Base-by-base conservation (phyloP, 2,888 invertebrate genomes). In the Ctenicera cuprea region DNA sequence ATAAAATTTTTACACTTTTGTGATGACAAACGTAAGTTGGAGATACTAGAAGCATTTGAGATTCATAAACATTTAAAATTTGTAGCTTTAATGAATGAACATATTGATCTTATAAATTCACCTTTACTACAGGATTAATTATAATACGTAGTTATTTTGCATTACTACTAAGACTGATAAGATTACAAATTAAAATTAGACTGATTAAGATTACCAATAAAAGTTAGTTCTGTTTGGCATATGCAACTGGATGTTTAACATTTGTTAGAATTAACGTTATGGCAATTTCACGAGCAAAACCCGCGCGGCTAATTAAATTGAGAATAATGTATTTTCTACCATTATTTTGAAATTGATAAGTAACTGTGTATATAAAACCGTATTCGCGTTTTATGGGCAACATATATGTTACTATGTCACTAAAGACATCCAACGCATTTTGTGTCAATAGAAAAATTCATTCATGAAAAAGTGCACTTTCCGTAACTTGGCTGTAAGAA, bases 241-340 rank as follows among this genome's bases (percentile, higher is more conserved):
- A 14, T 5, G 9, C 48, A 18, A 16, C 26, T 26, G 26, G 2
- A 26, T 26, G 26, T 26, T 20, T 16, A 4, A 7, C 12, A 52
- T 33, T 57, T 57, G 26, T 8, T 16, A 38, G 9, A 1, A 59
- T 16, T 12, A 33, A 33, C 11, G 37, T 52, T 52, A 52, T 52
- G n/a, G 26, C 41, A 38, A 20, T 38, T 61, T 48, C 11, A 38
- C 4, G 1, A 16, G 14, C 57, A 37, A 57, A 57, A 57, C 7
- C 37, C 16, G 37, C 37, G 37, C 3, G 33, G 26, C 52, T 52
- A 52, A 52, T 52, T 52, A 52, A 50, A 52, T 52, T 26, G 18
- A 52, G 52, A 52, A 52, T 26, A 52, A 52, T 52, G 26, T 52
- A 12, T 52, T 26, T 22, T 52, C 26, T 52, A 26, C 52, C 22